phyloP scores from a whole-genome alignment of 2,888 invertebrate genomes.

The Venusia cambrica region DNA sequence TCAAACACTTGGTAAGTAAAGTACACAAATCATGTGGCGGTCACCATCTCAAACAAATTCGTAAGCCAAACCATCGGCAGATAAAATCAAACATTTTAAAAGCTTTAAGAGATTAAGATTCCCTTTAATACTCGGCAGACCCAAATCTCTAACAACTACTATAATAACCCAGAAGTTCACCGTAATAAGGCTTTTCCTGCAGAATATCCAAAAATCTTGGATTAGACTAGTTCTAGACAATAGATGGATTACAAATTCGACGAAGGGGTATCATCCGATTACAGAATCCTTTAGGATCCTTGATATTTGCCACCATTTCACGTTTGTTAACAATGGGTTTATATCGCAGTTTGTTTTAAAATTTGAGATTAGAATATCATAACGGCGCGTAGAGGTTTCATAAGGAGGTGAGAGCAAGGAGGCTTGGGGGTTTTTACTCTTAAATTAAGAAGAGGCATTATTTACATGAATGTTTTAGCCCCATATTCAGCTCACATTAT shows the following conservation, averaged over 20 bases:
- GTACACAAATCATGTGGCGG: too few relatives aligned
- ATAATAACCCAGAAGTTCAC: conserved; percentile 15
- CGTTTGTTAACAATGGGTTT: conserved; percentile 12
- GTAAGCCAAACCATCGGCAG: conserved; percentile 9
- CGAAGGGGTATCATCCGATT: conserved; percentile 22
- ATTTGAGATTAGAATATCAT: too few relatives aligned
- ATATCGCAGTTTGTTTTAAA: too few relatives aligned
- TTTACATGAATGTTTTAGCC: too few relatives aligned
- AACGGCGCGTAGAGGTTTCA: too few relatives aligned
- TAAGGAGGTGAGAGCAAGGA: too few relatives aligned
- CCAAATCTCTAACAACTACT: conserved; percentile 1
- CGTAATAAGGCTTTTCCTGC: conserved; percentile 15
- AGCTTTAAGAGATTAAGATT: conserved; percentile 10
- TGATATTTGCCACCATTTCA: conserved; percentile 13
- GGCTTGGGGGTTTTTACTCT: too few relatives aligned
- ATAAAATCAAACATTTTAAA: conserved; percentile 3
- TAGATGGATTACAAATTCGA: conserved; percentile 24
- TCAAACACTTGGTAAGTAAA: too few relatives aligned
- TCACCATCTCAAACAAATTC: conserved; percentile 3
- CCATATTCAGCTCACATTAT: too few relatives aligned
- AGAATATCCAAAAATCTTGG: conserved; percentile 15
- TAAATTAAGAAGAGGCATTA: too few relatives aligned
- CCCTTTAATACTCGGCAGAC: neutral
- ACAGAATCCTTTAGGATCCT: conserved; percentile 15
- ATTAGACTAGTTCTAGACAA: conserved; percentile 23